Conservation (phyloP, 2,113 vertebrate genomes). For the Urocynchramus pylzowi region DNA sequence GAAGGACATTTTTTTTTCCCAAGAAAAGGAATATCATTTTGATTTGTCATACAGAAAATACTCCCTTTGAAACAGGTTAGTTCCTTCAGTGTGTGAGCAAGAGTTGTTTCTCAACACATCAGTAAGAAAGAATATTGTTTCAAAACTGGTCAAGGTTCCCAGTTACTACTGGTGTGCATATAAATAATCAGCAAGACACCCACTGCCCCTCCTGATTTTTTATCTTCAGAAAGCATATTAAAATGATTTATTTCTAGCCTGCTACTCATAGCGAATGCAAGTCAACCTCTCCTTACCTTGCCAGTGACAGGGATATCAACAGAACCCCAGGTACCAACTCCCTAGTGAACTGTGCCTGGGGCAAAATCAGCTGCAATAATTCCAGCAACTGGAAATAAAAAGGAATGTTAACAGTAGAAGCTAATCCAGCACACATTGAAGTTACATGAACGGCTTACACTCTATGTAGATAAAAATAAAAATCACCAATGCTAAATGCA, state of each 20-base stretch:
- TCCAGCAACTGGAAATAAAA: slow-evolving; percentile 75
- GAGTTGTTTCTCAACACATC: neutral
- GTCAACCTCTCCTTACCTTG: slow-evolving; percentile 71
- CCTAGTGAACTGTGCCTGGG: slow-evolving; percentile 77
- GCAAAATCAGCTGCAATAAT: slow-evolving; percentile 85
- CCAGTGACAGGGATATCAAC: slow-evolving; percentile 85
- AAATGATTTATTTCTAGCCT: slow-evolving; percentile 44
- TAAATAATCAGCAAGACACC: slow-evolving; percentile 44
- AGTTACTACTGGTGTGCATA: neutral
- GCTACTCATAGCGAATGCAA: slow-evolving; percentile 48
- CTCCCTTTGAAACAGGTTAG: neutral
- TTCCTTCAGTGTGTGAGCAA: neutral
- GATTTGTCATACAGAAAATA: neutral
- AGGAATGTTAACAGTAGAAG: slow-evolving; percentile 44
- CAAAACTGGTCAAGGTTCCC: neutral
- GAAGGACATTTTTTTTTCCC: neutral
- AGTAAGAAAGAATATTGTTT: slow-evolving; percentile 26
- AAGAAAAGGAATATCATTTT: neutral
- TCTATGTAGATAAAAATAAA: neutral
- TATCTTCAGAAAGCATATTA: slow-evolving; percentile 50
- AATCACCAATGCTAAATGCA: neutral
- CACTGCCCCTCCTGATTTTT: slow-evolving; percentile 33
- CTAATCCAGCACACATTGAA: slow-evolving; percentile 35
- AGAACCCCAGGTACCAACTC: slow-evolving; percentile 83
- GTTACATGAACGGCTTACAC: neutral